Evolutionary conservation across 35 echinoderm and acorn worm species (phyloP).

Genomic region (Hemicentrotus pulcherrimus): DNA sequence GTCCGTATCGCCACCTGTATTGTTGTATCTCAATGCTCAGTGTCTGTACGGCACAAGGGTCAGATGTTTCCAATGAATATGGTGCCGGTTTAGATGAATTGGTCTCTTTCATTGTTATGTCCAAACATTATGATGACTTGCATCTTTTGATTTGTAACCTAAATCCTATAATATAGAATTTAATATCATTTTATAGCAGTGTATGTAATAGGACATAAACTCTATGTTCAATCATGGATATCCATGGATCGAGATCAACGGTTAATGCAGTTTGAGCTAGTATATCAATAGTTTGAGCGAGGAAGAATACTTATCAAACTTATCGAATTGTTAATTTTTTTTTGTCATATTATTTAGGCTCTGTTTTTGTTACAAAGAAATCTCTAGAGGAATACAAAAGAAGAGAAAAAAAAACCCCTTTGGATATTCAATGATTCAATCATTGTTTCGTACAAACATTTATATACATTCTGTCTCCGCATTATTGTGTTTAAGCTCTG

Average conservation of each 20-base stretch:
- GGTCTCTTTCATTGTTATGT: neutral
- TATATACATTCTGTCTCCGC: no score
- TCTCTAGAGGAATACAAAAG: no score
- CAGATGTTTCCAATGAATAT: neutral
- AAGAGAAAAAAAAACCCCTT: no score
- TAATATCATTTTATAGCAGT: neutral
- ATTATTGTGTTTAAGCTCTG: no score
- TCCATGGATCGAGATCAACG: neutral
- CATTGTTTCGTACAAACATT: no score
- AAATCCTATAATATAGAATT: neutral
- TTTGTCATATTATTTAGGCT: no score
- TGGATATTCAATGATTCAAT: no score
- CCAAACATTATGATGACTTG: neutral
- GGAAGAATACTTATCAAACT: no score
- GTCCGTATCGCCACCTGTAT: neutral
- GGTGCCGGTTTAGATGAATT: neutral
- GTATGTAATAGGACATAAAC: neutral
- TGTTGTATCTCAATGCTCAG: neutral
- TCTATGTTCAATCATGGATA: neutral
- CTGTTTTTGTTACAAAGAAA: no score
- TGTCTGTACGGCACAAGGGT: neutral
- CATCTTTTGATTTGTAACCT: neutral
- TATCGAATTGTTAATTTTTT: no score
- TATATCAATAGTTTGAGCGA: no score
- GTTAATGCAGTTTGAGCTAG: neutral